Evolutionary conservation across 2,797 vertebrate species (phyloP).

Genomic region (Peromyscus attwateri): DNA sequence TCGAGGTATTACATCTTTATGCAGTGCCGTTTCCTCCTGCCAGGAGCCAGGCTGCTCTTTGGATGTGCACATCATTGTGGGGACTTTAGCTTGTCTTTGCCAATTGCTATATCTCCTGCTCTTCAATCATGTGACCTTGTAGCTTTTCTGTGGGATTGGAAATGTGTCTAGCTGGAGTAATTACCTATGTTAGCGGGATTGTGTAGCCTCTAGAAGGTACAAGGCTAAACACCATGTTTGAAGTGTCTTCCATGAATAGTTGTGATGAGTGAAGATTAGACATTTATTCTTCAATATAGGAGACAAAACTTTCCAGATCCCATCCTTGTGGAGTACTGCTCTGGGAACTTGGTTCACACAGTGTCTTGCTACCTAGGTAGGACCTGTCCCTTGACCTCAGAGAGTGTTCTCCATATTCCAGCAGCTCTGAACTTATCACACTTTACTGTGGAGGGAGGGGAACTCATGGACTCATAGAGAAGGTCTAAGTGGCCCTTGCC

Average conservation of each 20-base stretch:
- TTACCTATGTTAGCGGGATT: conserved; percentile 1
- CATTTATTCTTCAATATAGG: not conserved
- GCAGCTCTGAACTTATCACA: not conserved
- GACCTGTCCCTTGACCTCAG: not conserved
- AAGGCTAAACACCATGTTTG: conserved; percentile 48
- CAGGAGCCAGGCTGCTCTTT: not conserved
- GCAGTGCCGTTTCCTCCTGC: not conserved
- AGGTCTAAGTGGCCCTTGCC: not conserved
- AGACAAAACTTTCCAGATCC: not conserved
- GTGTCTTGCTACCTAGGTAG: not conserved
- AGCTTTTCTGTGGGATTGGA: conserved; percentile 64
- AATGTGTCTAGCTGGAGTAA: conserved; percentile 69
- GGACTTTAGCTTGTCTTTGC: conserved; percentile 34
- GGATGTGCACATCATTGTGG: not conserved
- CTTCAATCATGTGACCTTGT: conserved; percentile 41
- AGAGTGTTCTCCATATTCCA: not conserved
- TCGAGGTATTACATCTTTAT: conserved; percentile 54
- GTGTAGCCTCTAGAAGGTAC: conserved; percentile 55
- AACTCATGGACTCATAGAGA: not conserved
- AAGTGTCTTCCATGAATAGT: not conserved
- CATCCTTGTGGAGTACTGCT: not conserved
- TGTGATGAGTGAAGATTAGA: not conserved
- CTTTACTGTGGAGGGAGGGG: not conserved
- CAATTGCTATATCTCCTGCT: not conserved
- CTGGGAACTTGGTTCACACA: not conserved